Conservation (phyloP, 2,113 vertebrate species). For the Thryonomys swinderianus region DNA sequence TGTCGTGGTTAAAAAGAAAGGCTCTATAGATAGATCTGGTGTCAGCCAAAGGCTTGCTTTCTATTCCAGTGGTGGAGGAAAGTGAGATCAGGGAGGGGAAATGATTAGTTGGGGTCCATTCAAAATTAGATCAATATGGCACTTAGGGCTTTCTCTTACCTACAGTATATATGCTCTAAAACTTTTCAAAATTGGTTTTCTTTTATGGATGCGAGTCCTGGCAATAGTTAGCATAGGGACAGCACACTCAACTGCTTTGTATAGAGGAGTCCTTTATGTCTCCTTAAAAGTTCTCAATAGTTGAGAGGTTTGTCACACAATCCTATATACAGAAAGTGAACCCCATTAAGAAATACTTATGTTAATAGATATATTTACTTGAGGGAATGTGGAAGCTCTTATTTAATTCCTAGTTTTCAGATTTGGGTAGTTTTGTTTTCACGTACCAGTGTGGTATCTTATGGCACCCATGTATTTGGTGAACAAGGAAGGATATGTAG, state of each 20-base stretch:
- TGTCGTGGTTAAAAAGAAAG: constrained; percentile 36
- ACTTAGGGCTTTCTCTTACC: constrained; percentile 1
- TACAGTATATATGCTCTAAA: not conserved
- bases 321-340: not conserved
- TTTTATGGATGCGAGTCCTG: not conserved
- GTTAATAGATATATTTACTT: not conserved
- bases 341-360: not conserved
- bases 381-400: not conserved
- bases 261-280: not conserved
- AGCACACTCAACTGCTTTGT: not conserved
- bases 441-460: not conserved
- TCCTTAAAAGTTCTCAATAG: not conserved
- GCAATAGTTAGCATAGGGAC: not conserved
- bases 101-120: not conserved
- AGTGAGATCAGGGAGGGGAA: not conserved
- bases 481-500: not conserved
- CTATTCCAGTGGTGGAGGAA: not conserved
- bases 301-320: not conserved
- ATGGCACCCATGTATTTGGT: not conserved
- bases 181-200: not conserved
- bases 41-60: not conserved
- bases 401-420: not conserved
- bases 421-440: not conserved
- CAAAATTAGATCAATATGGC: not conserved
- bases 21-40: constrained; percentile 49